These are phyloP conservation scores for Dastarcus helophoroides DNA, from an alignment of 2,888 invertebrate genomes.

Conservation along the genomic window DNA sequence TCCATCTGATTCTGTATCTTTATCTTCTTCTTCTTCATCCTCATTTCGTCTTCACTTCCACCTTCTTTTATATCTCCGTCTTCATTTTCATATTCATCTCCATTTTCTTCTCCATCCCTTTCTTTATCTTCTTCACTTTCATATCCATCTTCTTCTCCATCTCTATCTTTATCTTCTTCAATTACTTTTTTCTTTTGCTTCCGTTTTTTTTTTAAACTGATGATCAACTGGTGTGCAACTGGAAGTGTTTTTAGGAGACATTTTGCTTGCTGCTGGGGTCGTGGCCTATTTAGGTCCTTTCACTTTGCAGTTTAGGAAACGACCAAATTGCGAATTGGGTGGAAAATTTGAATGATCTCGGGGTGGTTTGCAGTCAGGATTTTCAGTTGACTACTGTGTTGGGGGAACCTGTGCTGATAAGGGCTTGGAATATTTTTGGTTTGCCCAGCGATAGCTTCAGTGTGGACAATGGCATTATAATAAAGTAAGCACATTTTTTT, in stretches of 20 bases:
- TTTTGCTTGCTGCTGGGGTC: constrained; percentile 76
- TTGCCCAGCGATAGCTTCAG: constrained; percentile 83
- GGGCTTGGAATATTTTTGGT: constrained; percentile 85
- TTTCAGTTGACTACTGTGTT: constrained; percentile 69
- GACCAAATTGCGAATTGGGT: constrained; percentile 67
- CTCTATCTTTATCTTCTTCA: too few relatives aligned
- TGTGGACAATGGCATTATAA: constrained; percentile 84
- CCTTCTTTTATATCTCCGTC: too few relatives aligned
- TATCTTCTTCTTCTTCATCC: too few relatives aligned
- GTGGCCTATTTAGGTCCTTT: constrained; percentile 90
- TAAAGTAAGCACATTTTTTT: constrained; percentile 48
- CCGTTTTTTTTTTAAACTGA: too few relatives aligned
- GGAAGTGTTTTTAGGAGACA: constrained; percentile 66
- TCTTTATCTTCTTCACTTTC: too few relatives aligned
- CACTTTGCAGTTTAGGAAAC: constrained; percentile 57
- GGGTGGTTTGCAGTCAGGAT: constrained; percentile 63
- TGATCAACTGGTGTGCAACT: too few relatives aligned
- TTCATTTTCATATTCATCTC: too few relatives aligned
- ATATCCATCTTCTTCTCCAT: too few relatives aligned
- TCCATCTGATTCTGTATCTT: too few relatives aligned
- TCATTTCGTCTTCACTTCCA: too few relatives aligned
- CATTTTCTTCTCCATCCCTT: too few relatives aligned
- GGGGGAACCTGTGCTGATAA: constrained; percentile 78
- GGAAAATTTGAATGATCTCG: constrained; percentile 50
- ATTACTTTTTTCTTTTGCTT: too few relatives aligned